These are phyloP conservation scores for Hydrotaea cyrtoneurina DNA, from an alignment of 2,888 invertebrate species.

Conservation along the genomic window DNA sequence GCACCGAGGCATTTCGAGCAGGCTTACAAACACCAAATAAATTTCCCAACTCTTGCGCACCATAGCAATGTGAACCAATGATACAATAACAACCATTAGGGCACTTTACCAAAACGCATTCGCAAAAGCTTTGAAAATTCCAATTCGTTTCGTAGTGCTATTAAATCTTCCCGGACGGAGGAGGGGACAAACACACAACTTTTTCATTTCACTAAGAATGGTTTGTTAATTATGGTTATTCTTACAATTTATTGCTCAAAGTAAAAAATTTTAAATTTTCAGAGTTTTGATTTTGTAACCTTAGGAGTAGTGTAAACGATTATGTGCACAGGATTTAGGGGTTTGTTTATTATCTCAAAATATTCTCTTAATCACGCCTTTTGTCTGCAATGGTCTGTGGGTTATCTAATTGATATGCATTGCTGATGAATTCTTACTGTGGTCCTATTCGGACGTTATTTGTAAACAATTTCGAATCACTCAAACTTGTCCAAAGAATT, in stretches of 20 bases:
- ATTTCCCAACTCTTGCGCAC: conserved; percentile 42
- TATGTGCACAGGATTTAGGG: too few relatives aligned
- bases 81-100: conserved; percentile 53
- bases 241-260: conserved; percentile 10
- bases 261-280: too few relatives aligned
- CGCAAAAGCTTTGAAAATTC: conserved; percentile 11
- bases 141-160: conserved; percentile 11
- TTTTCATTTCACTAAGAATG: background rate
- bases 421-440: too few relatives aligned
- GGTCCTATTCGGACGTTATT: too few relatives aligned
- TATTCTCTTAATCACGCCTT: too few relatives aligned
- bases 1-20: conserved; percentile 30
- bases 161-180: conserved; percentile 27
- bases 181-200: background rate
- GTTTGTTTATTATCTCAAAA: too few relatives aligned
- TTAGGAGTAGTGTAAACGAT: too few relatives aligned
- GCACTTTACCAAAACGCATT: conserved; percentile 48
- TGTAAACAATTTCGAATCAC: too few relatives aligned
- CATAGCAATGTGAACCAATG: conserved; percentile 16
- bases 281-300: too few relatives aligned
- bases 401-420: too few relatives aligned
- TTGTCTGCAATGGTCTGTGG: too few relatives aligned
- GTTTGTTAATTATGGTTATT: background rate
- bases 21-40: conserved; percentile 51
- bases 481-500: too few relatives aligned